phyloP scores from a whole-genome alignment of 2,113 vertebrate genomes.

The Daphoenositta chrysoptera region DNA sequence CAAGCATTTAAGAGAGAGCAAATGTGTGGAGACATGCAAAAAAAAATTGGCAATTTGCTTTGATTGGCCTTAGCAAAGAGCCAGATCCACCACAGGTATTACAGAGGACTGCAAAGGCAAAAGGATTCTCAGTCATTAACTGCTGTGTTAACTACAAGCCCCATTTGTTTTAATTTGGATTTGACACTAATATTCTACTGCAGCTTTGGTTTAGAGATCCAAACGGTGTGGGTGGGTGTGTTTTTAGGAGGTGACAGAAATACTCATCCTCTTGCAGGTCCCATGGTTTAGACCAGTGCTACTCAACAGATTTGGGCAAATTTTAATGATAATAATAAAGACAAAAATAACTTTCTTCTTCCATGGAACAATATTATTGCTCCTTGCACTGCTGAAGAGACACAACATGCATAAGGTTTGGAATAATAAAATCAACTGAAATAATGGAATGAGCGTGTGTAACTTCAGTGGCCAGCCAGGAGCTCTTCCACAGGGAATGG shows the following conservation, averaged over 20 bases:
- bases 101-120: not conserved
- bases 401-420: rapidly evolving
- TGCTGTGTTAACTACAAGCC: not conserved
- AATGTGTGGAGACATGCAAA: not conserved
- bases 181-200: not conserved
- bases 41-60: not conserved
- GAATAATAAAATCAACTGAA: not conserved
- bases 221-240: rapidly evolving
- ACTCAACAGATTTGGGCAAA: not conserved
- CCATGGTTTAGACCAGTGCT: not conserved
- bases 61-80: not conserved
- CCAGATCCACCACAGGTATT: not conserved
- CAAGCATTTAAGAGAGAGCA: not conserved
- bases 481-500: not conserved
- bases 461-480: not conserved
- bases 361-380: not conserved
- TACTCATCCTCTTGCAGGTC: not conserved
- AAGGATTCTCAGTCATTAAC: not conserved
- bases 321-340: not conserved
- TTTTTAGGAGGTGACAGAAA: not conserved
- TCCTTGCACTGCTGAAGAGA: not conserved
- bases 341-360: not conserved
- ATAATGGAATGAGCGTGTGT: rapidly evolving
- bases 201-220: not conserved
- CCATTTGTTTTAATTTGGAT: not conserved